Base-by-base conservation (phyloP, 2,113 vertebrate genomes). In the Archilochus colubris region DNA sequence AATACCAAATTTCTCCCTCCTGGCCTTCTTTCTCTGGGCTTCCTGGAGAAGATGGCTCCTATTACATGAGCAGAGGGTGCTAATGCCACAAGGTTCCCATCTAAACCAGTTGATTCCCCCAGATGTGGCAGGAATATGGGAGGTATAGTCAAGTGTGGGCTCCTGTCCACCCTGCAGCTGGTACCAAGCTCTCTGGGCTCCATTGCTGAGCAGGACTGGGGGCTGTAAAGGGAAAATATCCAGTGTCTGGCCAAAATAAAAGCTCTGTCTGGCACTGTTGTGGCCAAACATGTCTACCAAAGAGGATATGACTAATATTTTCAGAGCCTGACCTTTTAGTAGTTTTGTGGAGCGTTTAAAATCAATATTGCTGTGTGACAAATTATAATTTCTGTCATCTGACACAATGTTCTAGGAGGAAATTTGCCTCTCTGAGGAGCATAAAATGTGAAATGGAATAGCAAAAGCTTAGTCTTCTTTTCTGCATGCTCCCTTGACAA, bases 381-480 rank as follows among this genome's bases (percentile, higher is more conserved):
- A 85, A 61, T 86, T 69, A n/a, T 86, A 55, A 89, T 94, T 90
- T 95, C 91, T 66, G 33, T 58, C 46, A 74, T 91, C 66, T 90
- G 88, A 89, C 77, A 54, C 14, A 73, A 44, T 15, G 14, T 86
- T 95, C 67, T 53, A 12, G n/a, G 44, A 25, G 28, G 1, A 62
- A 80, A 79, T 59, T 9, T 80, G 43, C 20, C 23, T 62, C 50
- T 82, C 64, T 59, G 40, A 61, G 58, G 33, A 86, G 46, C 21
- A 28, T 17, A 68, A 82, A 74, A 90, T 64, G 6, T 53, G 59
- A 80, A 82, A 73, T 21, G 30, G 23, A 81, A n/a, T 1, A 63
- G 72, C 9, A 67, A 72, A 88, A 93, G 16, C 33, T 73, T 38
- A 3, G 7, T 68, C 88, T 89, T 89, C 48, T 18, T 76, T 90